These are phyloP conservation scores for Drosophila busckii DNA, from an alignment of 1,140 invertebrate genomes.

Conservation along the genomic window DNA sequence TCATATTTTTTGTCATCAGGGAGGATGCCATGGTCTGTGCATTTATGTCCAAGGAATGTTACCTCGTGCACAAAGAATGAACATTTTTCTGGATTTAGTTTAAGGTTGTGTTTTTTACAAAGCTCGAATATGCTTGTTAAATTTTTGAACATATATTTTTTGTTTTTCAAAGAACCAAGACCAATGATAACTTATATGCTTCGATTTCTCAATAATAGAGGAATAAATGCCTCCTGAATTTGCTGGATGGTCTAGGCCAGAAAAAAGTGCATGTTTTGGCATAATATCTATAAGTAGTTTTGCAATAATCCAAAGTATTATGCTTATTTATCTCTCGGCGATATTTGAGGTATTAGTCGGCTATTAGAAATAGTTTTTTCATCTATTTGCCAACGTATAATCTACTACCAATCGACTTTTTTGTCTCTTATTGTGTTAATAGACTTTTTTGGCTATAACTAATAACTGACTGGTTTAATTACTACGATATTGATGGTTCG, in stretches of 20 bases:
- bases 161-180: too few species aligned
- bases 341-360: slow-evolving; percentile 4
- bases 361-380: slow-evolving; percentile 3
- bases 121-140: slow-evolving; percentile 7
- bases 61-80: slow-evolving; percentile 19
- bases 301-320: slow-evolving; percentile 17
- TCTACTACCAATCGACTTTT: slow-evolving; percentile 24
- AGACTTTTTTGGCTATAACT: slow-evolving; percentile 15
- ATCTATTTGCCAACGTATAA: slow-evolving; percentile 12
- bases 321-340: not conserved
- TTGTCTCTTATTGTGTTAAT: not conserved
- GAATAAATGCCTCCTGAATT: slow-evolving; percentile 1
- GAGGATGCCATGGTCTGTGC: slow-evolving; percentile 7
- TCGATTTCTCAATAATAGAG: slow-evolving; percentile 14
- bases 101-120: slow-evolving; percentile 16
- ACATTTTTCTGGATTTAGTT: slow-evolving; percentile 17
- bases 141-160: slow-evolving; percentile 18
- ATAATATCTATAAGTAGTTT: too few species aligned
- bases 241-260: too few species aligned
- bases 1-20: slow-evolving; percentile 9
- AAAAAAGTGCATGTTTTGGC: too few species aligned
- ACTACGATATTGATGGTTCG: slow-evolving; percentile 3
- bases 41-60: slow-evolving; percentile 12
- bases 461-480: slow-evolving; percentile 4
- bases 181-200: slow-evolving; percentile 6